phyloP scores from a whole-genome alignment of 2,888 invertebrate species.

The Empis stercorea region DNA sequence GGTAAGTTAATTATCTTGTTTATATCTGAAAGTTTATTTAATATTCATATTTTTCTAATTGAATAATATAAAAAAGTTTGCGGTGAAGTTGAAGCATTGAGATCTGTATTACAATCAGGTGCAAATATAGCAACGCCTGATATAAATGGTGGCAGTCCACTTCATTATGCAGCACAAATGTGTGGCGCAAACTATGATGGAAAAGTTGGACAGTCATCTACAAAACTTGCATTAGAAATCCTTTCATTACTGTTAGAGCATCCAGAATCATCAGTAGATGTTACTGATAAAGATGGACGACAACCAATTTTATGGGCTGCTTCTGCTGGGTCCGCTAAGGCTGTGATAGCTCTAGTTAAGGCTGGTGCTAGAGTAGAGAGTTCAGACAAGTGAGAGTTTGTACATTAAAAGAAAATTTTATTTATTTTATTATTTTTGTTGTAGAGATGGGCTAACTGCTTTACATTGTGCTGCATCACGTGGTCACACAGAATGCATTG shows the following conservation, averaged over 20 bases:
- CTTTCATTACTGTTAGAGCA: slow-evolving; percentile 67
- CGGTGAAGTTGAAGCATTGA: slow-evolving; percentile 79
- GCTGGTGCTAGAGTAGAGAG: slow-evolving; percentile 74
- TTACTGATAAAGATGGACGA: slow-evolving; percentile 81
- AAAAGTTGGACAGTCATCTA: slow-evolving; percentile 28
- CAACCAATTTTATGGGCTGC: slow-evolving; percentile 96
- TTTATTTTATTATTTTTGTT: slow-evolving; percentile 1
- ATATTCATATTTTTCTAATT: neutral
- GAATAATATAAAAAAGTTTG: slow-evolving; percentile 52
- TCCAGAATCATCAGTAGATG: slow-evolving; percentile 69
- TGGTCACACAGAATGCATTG: slow-evolving; percentile 85
- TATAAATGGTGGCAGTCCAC: slow-evolving; percentile 85
- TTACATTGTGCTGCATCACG: slow-evolving; percentile 94
- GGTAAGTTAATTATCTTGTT: slow-evolving; percentile 42
- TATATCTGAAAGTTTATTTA: too few relatives aligned
- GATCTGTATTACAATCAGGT: slow-evolving; percentile 71
- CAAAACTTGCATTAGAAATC: slow-evolving; percentile 41
- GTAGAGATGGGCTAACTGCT: slow-evolving; percentile 86
- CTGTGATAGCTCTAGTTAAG: slow-evolving; percentile 75
- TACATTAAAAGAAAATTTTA: too few relatives aligned
- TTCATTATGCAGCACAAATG: slow-evolving; percentile 97
- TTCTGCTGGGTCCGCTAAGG: slow-evolving; percentile 88
- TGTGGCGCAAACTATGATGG: slow-evolving; percentile 68
- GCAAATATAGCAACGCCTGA: slow-evolving; percentile 82
- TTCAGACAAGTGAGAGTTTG: slow-evolving; percentile 51